Evolutionary conservation across 2,888 invertebrate genomes (phyloP), one percentile per base, ranked within the genome.

Genomic region (Harpalus rubripes): DNA sequence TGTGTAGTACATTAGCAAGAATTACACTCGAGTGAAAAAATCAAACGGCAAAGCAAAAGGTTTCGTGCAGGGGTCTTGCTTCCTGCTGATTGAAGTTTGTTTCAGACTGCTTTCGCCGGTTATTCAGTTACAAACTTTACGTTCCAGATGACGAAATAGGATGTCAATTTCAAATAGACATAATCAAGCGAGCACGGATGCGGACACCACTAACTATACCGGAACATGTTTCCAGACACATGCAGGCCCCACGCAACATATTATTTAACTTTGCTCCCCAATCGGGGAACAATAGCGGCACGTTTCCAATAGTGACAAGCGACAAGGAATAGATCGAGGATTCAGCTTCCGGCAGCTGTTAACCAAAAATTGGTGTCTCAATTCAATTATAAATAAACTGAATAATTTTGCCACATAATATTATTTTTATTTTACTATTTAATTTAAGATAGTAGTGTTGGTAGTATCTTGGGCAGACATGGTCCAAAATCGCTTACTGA

Each of bases 121-220:
- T 80, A 80, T 80, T 80, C 80, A 80, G 80, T 80, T 80, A 80
- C 80, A 80, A 80, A 80, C 80, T 80, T 80, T 61, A 41, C 44
- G 59, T 18, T 80, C 26, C 61, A 61, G 80, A 80, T 80, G 80
- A 80, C 80, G 80, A 80, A 80, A 80, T 80, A 80, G 80, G 80
- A 80, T 80, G 80, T 80, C 80, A 80, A 80, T 80, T 80, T 61
- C 80, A 80, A 80, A 80, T 63, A 80, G 78, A 78, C 39, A 80
- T 80, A 80, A 80, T 80, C 80, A 80, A 80, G 39, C 26, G 44
- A 26, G n/a, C n/a, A 32, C 58, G 12, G 32, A 78, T 44, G 52
- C 56, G 16, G 74, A 44, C 52, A 52, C 44, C 44, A 12, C 44
- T 52, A 52, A 52, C 44, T 52, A 52, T 12, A 52, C 2, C 44